Evolutionary conservation across 2,888 invertebrate genomes (phyloP).

Genomic region (Thalpophila matura): DNA sequence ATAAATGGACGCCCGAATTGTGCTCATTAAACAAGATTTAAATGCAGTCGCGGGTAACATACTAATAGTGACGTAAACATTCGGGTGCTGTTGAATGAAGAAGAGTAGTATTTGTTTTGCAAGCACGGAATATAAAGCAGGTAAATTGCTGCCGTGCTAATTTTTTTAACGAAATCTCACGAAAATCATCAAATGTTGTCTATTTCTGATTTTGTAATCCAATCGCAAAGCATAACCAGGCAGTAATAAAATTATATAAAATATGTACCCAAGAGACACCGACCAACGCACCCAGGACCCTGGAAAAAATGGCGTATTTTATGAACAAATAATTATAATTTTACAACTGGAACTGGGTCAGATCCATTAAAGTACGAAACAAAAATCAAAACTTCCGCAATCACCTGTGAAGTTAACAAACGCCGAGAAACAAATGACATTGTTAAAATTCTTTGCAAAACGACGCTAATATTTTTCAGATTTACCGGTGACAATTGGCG

Average conservation of each 20-base stretch:
- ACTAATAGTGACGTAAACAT: conserved; percentile 51
- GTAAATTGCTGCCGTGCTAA: conserved; percentile 4
- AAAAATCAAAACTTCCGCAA: conserved; percentile 60
- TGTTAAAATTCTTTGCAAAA: conserved; percentile 51
- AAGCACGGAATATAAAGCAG: conserved; percentile 14
- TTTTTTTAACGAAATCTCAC: not conserved
- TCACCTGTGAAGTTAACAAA: conserved; percentile 61
- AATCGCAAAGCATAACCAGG: conserved; percentile 6
- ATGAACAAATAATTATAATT: conserved; percentile 44
- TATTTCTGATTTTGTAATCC: not conserved
- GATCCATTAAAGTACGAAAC: conserved; percentile 53
- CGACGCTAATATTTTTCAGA: conserved; percentile 49
- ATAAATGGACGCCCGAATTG: conserved; percentile 56
- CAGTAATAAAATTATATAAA: conserved; percentile 15
- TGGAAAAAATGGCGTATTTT: conserved; percentile 30
- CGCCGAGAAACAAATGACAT: conserved; percentile 46
- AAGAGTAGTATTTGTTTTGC: conserved; percentile 34
- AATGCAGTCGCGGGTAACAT: conserved; percentile 58
- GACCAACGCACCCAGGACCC: conserved; percentile 5
- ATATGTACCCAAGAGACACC: conserved; percentile 14
- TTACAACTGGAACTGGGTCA: conserved; percentile 46
- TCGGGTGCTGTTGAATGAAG: conserved; percentile 39
- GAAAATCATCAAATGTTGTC: not conserved
- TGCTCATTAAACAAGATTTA: conserved; percentile 62
- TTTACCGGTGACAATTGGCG: conserved; percentile 49